Base-by-base conservation (phyloP, 2,888 invertebrate genomes). In the Pseudococcus viburni region DNA sequence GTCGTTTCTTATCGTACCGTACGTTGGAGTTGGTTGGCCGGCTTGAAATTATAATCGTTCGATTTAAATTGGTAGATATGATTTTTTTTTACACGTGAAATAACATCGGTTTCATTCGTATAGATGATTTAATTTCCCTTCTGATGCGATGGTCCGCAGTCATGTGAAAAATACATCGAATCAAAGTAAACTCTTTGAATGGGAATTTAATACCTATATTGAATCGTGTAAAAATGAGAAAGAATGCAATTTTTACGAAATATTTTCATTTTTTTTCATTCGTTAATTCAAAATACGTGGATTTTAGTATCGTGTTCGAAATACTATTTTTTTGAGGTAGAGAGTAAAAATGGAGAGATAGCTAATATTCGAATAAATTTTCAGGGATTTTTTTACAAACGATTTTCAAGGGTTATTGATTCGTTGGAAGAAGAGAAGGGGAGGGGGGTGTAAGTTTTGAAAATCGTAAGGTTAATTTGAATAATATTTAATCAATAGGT, bases 61-160 rank as follows among this genome's bases (percentile, higher is more conserved):
- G n/a, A 51, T 51, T 51, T 12, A 15, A 33, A 55, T 55, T 55
- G 55, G 17, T 55, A 55, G 55, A n/a, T 55, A 55, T 55, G 55
- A 55, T 55, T n/a, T 55, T 55, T 55, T 55, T 55, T 51, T 51
- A 51, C 55, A 55, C 55, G 55, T 55, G 17, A 55, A 55, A 55
- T 55, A n/a, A 55, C 55, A n/a, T 15, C 55, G 55, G 15, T 5
- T n/a, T 55, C 55, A n/a, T 55, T 51, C 48, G n/a, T n/a, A 55
- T n/a, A 55, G n/a, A n/a, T n/a, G 17, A 55, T 55, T 55, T 15
- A 55, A 55, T 55, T 55, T n/a, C n/a, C n/a, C n/a, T n/a, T 55
- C n/a, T 55, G 55, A 4, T 55, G 42, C 42, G 55, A 55, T 55
- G 55, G 12, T 55, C 55, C 15, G 48, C 42, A 51, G n/a, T 55